Percentiles rank a stretch among this genome's conserved stretches.
These are phyloP conservation scores for Oxystoma pomonae DNA, from an alignment of 2,888 invertebrate genomes.

Conservation along the genomic window DNA sequence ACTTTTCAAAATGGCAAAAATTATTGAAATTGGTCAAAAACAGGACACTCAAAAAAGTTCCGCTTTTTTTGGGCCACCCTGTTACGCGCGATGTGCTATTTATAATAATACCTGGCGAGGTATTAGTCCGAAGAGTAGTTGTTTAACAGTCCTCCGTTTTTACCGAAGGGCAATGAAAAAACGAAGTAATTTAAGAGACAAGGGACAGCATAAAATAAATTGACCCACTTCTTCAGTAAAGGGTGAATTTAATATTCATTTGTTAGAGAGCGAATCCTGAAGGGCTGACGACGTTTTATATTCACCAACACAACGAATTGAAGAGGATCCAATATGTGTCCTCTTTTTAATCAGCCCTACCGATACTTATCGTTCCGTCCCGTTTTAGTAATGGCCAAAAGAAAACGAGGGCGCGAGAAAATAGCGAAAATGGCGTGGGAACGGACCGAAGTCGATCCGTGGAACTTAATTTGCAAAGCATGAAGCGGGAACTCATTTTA, in stretches of 20 bases:
- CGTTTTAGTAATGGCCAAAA: background rate
- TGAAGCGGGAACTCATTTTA: slow-evolving; percentile 2
- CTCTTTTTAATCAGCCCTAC: background rate
- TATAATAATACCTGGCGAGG: no score
- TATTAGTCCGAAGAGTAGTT: no score
- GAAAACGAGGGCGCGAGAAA: background rate
- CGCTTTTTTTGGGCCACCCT: no score
- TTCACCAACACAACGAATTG: no score
- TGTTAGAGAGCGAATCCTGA: background rate
- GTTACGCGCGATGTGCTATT: no score
- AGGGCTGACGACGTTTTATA: slow-evolving; percentile 1
- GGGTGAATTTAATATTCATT: background rate
- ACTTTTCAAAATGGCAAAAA: no score
- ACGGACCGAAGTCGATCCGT: background rate
- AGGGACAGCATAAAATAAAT: slow-evolving; percentile 1
- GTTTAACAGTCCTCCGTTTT: no score
- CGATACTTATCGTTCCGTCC: background rate
- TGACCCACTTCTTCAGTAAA: background rate
- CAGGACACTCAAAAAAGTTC: no score
- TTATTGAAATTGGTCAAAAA: no score
- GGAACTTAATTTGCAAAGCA: slow-evolving; percentile 2
- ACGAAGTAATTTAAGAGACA: no score
- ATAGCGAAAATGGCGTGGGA: background rate
- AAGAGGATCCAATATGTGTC: background rate
- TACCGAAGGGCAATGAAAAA: no score